Base-by-base conservation (phyloP, 1,140 invertebrate species). In the Achatina immaculata region DNA sequence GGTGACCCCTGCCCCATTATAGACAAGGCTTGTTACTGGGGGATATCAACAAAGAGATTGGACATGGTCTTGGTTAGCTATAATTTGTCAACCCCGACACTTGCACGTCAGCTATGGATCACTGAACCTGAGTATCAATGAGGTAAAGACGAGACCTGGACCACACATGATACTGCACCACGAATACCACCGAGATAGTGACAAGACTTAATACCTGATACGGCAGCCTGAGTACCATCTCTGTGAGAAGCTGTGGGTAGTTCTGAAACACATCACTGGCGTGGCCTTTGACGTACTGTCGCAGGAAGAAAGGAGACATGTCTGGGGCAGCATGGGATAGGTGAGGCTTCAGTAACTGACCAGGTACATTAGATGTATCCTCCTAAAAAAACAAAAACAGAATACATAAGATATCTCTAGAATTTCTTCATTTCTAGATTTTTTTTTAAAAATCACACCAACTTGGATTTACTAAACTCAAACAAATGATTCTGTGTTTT, bases 301-400 rank as follows among this genome's bases (percentile, higher is more conserved):
- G 94, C 34, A 97, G 93, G 92, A 99, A 99, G 90, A 99, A 97
- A 55, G 97, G 97, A 9, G 96, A 95, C 95, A 98, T 98, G 79
- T 90, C 88, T 0, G 96, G 97, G 69, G 96, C 94, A 7, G 95
- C 94, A 28, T 94, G 93, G 0, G 95, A 93, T 14, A 95, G 94
- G 84, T 96, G 95, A 48, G 96, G 95, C 89, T 96, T 97, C 24
- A 99, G 90, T 71, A 97, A 90, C 80, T 80, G 93, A 86, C 84
- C 92, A 90, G 82, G 92, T 86, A 82, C 89, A 83, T 83, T 78
- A 36, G 86, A 81, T 40, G 81, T 81, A 42, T 90, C 90, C 78
- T 88, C 86, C 87, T 89, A 71, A 24, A 86, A 82, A 45, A 19
- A 51, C 72, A 73, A 58, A 21, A 58, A 16, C 31, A 51, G n/a